Conservation (phyloP, 2,113 vertebrate genomes). For the Girardinichthys multiradiatus region DNA sequence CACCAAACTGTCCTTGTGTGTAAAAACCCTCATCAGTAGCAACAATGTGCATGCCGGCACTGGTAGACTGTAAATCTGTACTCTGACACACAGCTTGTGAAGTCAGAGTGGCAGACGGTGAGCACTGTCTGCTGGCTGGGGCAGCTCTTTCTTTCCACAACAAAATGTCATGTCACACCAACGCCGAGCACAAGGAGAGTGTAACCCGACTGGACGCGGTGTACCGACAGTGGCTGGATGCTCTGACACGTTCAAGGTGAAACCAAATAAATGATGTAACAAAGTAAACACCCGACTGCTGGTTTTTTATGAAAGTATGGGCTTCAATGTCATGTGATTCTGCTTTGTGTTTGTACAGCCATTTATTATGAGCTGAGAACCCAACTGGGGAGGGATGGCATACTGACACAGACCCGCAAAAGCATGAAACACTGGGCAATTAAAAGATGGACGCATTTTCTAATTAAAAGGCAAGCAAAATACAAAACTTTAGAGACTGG, state of each 20-base stretch:
- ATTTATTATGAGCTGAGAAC: neutral
- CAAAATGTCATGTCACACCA: constrained; percentile 57
- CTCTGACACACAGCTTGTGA: constrained; percentile 51
- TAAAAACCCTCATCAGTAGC: constrained; percentile 15
- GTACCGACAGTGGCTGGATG: constrained; percentile 35
- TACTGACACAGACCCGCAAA: neutral
- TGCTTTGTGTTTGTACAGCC: neutral
- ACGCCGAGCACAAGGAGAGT: neutral
- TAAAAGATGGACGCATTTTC: neutral
- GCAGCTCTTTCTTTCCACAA: constrained; percentile 51
- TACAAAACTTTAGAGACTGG: too few relatives aligned
- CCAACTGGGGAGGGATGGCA: neutral
- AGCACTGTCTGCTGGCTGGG: constrained; percentile 52
- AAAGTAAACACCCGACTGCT: constrained; percentile 39
- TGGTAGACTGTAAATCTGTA: constrained; percentile 52
- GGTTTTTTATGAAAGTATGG: constrained; percentile 8
- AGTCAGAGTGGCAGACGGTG: constrained; percentile 61
- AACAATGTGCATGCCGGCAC: constrained; percentile 54
- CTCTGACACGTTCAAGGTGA: constrained; percentile 39
- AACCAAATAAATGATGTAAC: constrained; percentile 67
- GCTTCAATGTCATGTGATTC: neutral
- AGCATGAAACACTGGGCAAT: neutral
- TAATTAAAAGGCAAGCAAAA: too few relatives aligned
- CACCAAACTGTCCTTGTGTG: constrained; percentile 19
- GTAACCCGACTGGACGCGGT: constrained; percentile 35